Base-by-base conservation (phyloP, 2,113 vertebrate species). In the Mus spicilegus region DNA sequence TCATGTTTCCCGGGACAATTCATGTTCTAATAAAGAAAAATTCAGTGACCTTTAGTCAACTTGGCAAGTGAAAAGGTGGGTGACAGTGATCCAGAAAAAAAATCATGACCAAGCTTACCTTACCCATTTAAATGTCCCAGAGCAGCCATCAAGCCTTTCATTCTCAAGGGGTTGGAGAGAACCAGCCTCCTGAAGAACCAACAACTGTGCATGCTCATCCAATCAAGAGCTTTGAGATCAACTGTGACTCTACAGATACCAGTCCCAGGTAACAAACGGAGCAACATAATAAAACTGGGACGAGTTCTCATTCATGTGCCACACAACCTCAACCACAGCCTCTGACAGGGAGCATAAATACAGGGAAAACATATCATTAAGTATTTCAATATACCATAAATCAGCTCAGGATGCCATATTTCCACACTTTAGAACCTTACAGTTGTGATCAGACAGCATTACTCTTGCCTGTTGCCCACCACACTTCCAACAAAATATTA, bases 21-120 rank as follows among this genome's bases (percentile, higher is more conserved):
- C 9, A 33, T 95, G 72, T 89, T 96, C 95, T 96, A 96, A 96
- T 95, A 94, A 97, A 93, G 93, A 95, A 95, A 96, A 97, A 93
- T 94, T 89, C 88, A 76, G 69, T 13, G 77, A 95, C 72, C 92
- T 95, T 97, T 97, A 93, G 61, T 94, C 90, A 95, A 93, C 76
- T 96, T 95, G 93, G 97, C 88, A 96, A 95, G 75, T 28, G 54
- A 92, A 4, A 94, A 16, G 13, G 42, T 80, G 51, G 56, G 81
- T 91, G 56, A 91, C n/a, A 86, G 56, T 65, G 73, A 12, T 89
- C 82, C 88, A 76, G 42, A 95, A 94, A 42, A 42, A 42, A 75
- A 91, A 42, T 67, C 69, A 96, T 95, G 92, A 30, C 14, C 82
- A 33, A 77, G 82, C 67, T 90, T 92, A 61, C 86, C 49, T 22